A percentile compares a stretch with the other conserved stretches of the same genome.
phyloP scores from a whole-genome alignment of 2,797 vertebrate species.

The Helicolenus hilgendorfi region DNA sequence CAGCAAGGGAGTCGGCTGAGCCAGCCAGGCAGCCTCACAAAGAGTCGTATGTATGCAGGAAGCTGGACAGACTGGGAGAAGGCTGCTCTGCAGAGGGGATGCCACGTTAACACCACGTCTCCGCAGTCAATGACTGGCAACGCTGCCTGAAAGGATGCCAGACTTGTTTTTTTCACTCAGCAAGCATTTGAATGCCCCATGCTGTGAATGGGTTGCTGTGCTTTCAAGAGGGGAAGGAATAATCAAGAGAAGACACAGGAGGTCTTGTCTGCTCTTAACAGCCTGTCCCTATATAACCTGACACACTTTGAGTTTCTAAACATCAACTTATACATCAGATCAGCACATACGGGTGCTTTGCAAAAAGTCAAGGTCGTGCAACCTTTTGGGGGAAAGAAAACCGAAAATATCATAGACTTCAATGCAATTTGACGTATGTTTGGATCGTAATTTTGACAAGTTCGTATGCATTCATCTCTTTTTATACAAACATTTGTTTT shows the following conservation, averaged over 20 bases:
- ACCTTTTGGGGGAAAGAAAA: no score
- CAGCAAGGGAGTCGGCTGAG: constrained; percentile 53
- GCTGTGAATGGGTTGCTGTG: neutral
- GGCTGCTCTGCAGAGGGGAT: constrained; percentile 54
- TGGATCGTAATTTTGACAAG: no score
- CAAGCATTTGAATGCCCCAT: neutral
- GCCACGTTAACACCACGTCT: constrained; percentile 69
- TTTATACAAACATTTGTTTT: no score
- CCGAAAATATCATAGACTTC: fast-evolving
- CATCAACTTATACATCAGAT: neutral
- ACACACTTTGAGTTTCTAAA: neutral
- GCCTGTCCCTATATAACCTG: neutral
- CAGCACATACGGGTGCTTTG: no score
- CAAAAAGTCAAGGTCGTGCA: no score
- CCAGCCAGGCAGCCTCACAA: constrained; percentile 28
- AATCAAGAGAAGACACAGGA: neutral
- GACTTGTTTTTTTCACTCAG: neutral
- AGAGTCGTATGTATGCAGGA: constrained; percentile 56
- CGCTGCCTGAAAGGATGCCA: constrained; percentile 24
- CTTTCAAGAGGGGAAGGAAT: constrained; percentile 15
- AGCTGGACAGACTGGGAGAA: constrained; percentile 67
- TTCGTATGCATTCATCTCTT: no score
- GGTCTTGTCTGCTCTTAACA: neutral
- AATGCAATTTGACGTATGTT: no score
- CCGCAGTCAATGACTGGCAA: constrained; percentile 40